Conservation (phyloP, 2,113 vertebrate genomes). For the Origma solitaria region DNA sequence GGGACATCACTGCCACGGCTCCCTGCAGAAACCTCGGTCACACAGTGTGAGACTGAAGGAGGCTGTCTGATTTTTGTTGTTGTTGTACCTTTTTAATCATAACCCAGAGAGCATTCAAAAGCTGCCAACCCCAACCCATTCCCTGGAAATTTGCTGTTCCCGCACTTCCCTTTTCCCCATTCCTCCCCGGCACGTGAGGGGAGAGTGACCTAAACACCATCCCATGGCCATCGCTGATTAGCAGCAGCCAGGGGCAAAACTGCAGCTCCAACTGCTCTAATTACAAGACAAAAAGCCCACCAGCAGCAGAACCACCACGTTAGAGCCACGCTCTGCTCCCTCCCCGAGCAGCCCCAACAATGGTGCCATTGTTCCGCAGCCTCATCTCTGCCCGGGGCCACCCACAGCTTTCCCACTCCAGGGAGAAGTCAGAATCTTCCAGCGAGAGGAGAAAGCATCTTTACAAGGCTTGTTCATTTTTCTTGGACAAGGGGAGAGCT, state of each 20-base stretch:
- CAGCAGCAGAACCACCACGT: neutral
- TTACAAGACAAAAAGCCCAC: conserved; percentile 37
- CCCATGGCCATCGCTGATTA: neutral
- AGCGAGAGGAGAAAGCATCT: conserved; percentile 55
- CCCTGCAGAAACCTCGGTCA: neutral
- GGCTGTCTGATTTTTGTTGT: neutral
- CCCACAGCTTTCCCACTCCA: conserved; percentile 33
- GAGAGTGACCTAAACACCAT: neutral
- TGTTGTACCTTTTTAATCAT: neutral
- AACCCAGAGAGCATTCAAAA: neutral
- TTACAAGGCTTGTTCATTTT: conserved; percentile 36
- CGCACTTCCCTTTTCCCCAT: accelerated
- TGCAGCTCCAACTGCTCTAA: neutral
- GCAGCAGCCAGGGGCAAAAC: neutral
- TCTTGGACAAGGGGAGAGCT: conserved; percentile 31
- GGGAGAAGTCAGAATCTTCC: conserved; percentile 43
- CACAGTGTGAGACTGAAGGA: accelerated
- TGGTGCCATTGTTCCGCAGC: conserved; percentile 17
- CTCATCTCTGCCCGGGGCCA: conserved; percentile 54
- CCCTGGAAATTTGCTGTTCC: neutral
- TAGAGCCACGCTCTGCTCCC: conserved; percentile 27
- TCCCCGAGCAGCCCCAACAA: conserved; percentile 39
- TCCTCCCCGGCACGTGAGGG: accelerated
- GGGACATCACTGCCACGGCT: accelerated
- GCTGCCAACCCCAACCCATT: neutral